Base-by-base conservation (phyloP, 1,140 invertebrate species). In the Gonioctena quinquepunctata region DNA sequence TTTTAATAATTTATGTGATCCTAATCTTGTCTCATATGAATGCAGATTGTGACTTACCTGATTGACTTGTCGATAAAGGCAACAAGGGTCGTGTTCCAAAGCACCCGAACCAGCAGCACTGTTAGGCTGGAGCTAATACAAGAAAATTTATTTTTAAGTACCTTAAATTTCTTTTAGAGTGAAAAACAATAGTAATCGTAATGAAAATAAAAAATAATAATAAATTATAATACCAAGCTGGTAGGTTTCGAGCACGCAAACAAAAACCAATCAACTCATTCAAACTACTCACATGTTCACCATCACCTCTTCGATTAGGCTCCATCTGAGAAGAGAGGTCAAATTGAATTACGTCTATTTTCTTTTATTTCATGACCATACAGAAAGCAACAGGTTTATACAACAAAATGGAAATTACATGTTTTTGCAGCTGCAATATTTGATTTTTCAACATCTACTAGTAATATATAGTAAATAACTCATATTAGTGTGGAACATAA, bases 101-200 rank as follows among this genome's bases (percentile, higher is more conserved):
- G 96, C 96, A 56, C 96, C 94, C 8, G 96, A 98, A 13, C 96
- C 96, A 54, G 95, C 94, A 13, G 96, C 96, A 85, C 94, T 95
- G 79, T 95, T 94, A 2, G 94, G 91, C 82, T 96, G 93, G 28
- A 97, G 84, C 94, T 96, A 50, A 23, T 13, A 42, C 33, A 42
- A 42, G n/a, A 42, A 42, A 42, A 42, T n/a, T 8, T 7, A 42
- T 42, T n/a, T n/a, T n/a, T n/a, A 42, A n/a, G 11, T 42, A 42
- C 33, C n/a, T n/a, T 13, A n/a, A 42, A 42, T n/a, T 42, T 42
- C n/a, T n/a, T n/a, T n/a, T n/a, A n/a, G n/a, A n/a, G n/a, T n/a
- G n/a, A n/a, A n/a, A n/a, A n/a, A n/a, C n/a, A n/a, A n/a, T n/a
- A n/a, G n/a, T n/a, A n/a, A n/a, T n/a, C n/a, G n/a, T n/a, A n/a